phyloP scores from a whole-genome alignment of 2,888 invertebrate species.

The Candidula unifasciata region DNA sequence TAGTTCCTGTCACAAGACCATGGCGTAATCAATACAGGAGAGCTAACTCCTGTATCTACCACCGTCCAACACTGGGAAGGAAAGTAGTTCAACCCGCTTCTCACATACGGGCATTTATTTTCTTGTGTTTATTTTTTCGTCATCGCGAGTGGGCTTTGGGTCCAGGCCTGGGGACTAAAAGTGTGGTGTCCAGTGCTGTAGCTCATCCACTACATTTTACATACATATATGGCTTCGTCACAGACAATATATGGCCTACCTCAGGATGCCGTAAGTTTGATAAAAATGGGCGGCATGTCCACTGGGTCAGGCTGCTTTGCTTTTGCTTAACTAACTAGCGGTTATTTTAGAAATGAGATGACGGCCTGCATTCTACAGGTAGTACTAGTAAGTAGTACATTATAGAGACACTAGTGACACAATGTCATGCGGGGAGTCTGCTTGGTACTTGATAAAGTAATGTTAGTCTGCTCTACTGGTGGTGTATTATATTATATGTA shows the following conservation, averaged over 20 bases:
- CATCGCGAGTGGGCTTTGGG: neutral
- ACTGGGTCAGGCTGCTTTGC: neutral
- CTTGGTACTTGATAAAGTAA: no score
- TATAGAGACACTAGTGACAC: neutral
- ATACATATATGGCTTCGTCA: neutral
- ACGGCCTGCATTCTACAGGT: neutral
- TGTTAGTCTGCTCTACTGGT: no score
- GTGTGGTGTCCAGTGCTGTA: neutral
- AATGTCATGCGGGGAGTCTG: no score
- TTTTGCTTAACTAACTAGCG: neutral
- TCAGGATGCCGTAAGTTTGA: neutral
- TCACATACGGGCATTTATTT: constrained; percentile 13
- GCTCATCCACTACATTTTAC: neutral
- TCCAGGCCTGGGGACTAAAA: neutral
- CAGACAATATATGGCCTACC: constrained; percentile 20
- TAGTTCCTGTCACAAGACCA: neutral
- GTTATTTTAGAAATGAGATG: neutral
- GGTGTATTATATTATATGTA: no score
- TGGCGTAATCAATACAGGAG: neutral
- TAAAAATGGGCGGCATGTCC: neutral
- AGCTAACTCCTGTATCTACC: constrained; percentile 2
- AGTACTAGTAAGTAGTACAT: no score
- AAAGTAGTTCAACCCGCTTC: neutral
- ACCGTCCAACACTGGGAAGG: no score
- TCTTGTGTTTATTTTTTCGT: constrained; percentile 1